Base-by-base conservation (phyloP, 2,888 invertebrate species). In the Erebia palarica region DNA sequence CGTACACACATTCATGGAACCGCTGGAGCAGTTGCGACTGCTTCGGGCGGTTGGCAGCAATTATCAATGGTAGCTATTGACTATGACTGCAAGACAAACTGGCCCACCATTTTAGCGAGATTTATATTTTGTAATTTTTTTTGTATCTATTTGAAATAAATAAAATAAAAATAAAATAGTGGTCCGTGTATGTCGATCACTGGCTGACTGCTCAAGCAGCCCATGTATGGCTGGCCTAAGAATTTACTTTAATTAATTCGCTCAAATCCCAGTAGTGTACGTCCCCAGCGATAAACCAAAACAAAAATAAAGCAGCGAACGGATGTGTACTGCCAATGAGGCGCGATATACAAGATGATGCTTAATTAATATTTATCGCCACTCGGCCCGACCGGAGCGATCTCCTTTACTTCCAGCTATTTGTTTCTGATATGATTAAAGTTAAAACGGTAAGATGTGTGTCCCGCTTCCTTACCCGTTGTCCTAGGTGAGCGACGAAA, bases 331-430 rank as follows among this genome's bases (percentile, higher is more conserved):
- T 55, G 69, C 69, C 74, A 71, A 86, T 73, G 67, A 11, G 58
- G 69, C 64, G 67, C 75, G 75, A 76, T 76, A 76, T 75, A 78
- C 75, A 75, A 77, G 74, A 77, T 77, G 75, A 78, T 67, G 71
- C 72, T 76, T 79, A 79, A 82, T 82, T 82, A 80, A 80, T 81
- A 81, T 82, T 81, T 81, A 82, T 82, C 77, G 80, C 60, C 69
- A 73, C 70, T 70, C 36, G 42, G 9, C 53, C 75, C 77, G 76
- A 77, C 76, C 78, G 76, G 77, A 68, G 70, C 71, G 70, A 70
- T 70, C 73, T 75, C 73, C 75, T 78, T 67, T 74, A 60, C 58
- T 71, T 73, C 27, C 21, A 61, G 51, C 49, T 66, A 55, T 68
- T 58, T 64, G 49, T 71, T n/a, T n/a, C n/a, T 42, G 44, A 63